Evolutionary conservation across 2,888 invertebrate genomes (phyloP).

Genomic region (Melangyna quadrimaculata): DNA sequence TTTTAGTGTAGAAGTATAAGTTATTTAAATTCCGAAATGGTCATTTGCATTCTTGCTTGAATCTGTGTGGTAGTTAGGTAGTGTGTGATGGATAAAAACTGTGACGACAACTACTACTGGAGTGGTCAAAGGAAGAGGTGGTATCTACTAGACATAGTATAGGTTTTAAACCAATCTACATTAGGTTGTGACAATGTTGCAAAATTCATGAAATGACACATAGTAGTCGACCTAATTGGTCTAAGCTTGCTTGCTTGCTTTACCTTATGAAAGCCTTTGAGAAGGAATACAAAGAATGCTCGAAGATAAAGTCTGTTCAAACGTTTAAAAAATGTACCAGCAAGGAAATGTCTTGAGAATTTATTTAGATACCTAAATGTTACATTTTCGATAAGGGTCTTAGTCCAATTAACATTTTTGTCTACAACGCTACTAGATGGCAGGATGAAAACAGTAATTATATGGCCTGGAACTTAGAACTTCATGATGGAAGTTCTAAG

Average conservation of each 20-base stretch:
- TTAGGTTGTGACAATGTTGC: slow-evolving; percentile 17
- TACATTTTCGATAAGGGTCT: background rate
- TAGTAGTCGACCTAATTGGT: background rate
- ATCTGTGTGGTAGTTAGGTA: background rate
- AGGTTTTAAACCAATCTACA: background rate
- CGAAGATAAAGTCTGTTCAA: background rate
- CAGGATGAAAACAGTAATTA: too few species aligned
- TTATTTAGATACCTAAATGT: too few species aligned
- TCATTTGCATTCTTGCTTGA: slow-evolving; percentile 57
- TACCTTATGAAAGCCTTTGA: background rate
- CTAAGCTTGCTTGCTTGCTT: background rate
- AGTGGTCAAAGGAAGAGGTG: slow-evolving; percentile 4
- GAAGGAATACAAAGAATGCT: background rate
- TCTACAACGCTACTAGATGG: too few species aligned
- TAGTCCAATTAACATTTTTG: too few species aligned
- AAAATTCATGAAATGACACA: background rate
- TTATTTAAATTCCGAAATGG: slow-evolving; percentile 47
- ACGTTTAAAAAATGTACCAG: too few species aligned
- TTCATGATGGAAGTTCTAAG: too few species aligned
- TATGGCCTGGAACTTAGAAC: too few species aligned
- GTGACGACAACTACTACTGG: background rate
- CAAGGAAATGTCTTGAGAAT: too few species aligned
- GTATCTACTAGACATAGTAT: background rate
- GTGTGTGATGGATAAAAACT: slow-evolving; percentile 3
- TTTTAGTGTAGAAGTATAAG: slow-evolving; percentile 12